Evolutionary conservation across 2,113 vertebrate genomes (phyloP).

Genomic region (Mormyrus iriodes): DNA sequence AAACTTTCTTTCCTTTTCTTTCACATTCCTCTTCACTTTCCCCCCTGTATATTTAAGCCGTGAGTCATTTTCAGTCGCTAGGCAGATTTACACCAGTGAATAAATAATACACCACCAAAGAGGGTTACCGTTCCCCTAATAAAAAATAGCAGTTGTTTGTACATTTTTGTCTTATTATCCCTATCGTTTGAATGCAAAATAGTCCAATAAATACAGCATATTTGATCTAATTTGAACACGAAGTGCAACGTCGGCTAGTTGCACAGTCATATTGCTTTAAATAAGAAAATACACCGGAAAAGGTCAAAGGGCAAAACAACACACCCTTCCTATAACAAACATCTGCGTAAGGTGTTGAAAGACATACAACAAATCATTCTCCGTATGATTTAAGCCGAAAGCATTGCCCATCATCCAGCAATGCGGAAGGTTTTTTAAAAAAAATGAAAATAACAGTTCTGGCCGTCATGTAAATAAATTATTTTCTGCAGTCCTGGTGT

Average conservation of each 20-base stretch:
- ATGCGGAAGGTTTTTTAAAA: slow-evolving; percentile 14
- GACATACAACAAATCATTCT: slow-evolving; percentile 59
- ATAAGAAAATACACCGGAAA: slow-evolving; percentile 61
- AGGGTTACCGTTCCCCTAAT: slow-evolving; percentile 75
- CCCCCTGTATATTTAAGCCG: slow-evolving; percentile 68
- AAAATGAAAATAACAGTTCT: neutral
- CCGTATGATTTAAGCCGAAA: slow-evolving; percentile 58
- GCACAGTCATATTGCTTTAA: slow-evolving; percentile 86
- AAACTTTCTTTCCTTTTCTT: slow-evolving; percentile 29
- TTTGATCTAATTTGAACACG: slow-evolving; percentile 79
- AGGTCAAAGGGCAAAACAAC: slow-evolving; percentile 63
- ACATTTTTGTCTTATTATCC: slow-evolving; percentile 76
- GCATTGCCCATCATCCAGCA: slow-evolving; percentile 22
- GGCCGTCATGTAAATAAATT: neutral
- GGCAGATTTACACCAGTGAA: slow-evolving; percentile 82
- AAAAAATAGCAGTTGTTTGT: slow-evolving; percentile 89
- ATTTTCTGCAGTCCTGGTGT: neutral
- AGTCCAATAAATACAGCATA: slow-evolving; percentile 85
- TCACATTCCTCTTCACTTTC: slow-evolving; percentile 32
- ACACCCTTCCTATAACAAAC: slow-evolving; percentile 62
- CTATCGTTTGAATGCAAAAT: slow-evolving; percentile 83
- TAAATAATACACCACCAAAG: slow-evolving; percentile 84
- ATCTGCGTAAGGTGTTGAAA: slow-evolving; percentile 66
- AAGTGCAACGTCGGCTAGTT: slow-evolving; percentile 72
- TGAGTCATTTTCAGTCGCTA: slow-evolving; percentile 73